These are phyloP conservation scores for Chymomyza fuscimana DNA, from an alignment of 2,888 invertebrate genomes.

Conservation along the genomic window DNA sequence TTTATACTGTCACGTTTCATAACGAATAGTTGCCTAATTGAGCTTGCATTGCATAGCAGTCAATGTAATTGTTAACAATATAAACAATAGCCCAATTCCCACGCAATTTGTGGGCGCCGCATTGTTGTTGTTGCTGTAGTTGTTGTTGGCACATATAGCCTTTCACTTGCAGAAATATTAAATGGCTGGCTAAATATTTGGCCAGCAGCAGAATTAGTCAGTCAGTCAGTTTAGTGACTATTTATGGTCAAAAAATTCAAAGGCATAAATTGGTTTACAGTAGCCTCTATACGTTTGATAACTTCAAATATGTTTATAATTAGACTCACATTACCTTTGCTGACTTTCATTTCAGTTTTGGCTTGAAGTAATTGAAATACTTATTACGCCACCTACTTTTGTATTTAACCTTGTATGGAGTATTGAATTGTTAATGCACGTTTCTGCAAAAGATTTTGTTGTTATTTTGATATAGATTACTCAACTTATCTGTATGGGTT, in stretches of 20 bases:
- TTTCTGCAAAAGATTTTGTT: slow-evolving; percentile 11
- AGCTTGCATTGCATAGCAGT: slow-evolving; percentile 32
- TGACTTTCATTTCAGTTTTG: slow-evolving; percentile 59
- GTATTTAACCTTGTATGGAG: slow-evolving; percentile 57
- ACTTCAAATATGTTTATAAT: slow-evolving; percentile 36
- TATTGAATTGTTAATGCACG: slow-evolving; percentile 45
- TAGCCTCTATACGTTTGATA: slow-evolving; percentile 61
- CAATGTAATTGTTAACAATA: slow-evolving; percentile 12
- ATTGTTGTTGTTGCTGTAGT: neutral
- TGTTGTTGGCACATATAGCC: slow-evolving; percentile 32
- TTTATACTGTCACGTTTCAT: slow-evolving; percentile 5
- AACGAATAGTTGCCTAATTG: slow-evolving; percentile 28
- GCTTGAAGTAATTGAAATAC: slow-evolving; percentile 29
- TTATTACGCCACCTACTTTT: slow-evolving; percentile 60
- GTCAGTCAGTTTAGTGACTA: neutral
- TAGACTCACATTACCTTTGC: slow-evolving; percentile 57
- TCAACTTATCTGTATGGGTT: slow-evolving; percentile 16
- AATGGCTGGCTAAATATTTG: slow-evolving; percentile 16
- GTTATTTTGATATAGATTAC: slow-evolving; percentile 22
- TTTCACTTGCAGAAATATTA: slow-evolving; percentile 49
- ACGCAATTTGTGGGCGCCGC: slow-evolving; percentile 36
- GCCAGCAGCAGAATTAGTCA: neutral
- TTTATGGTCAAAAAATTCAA: neutral
- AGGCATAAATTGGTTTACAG: slow-evolving; percentile 12
- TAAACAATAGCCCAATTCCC: slow-evolving; percentile 59